Conservation (phyloP, 2,113 vertebrate genomes). For the Colistium nudipinnis region DNA sequence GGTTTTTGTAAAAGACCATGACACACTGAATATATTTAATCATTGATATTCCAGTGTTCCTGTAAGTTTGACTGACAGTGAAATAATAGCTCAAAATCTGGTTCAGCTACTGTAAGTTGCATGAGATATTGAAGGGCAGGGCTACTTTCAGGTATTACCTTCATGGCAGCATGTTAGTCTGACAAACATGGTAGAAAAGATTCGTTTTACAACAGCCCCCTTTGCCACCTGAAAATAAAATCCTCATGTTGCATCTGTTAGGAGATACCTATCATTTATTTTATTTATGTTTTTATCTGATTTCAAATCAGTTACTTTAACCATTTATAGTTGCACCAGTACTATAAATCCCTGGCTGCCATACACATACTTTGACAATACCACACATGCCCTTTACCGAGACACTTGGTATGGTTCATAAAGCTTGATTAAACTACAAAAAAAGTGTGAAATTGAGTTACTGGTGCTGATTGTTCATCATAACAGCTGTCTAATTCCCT, state of each 20-base stretch:
- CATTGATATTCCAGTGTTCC: background rate
- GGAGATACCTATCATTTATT: too few species aligned
- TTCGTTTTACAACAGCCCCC: too few species aligned
- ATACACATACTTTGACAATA: conserved; percentile 2
- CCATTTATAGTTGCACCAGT: background rate
- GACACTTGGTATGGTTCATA: conserved; percentile 6
- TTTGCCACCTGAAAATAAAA: too few species aligned
- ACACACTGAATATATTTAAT: background rate
- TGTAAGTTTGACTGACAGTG: background rate
- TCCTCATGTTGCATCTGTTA: too few species aligned
- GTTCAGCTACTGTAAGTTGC: background rate
- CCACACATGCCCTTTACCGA: background rate
- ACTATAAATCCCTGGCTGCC: background rate
- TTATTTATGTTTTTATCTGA: background rate
- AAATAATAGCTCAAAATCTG: background rate
- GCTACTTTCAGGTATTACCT: conserved; percentile 4
- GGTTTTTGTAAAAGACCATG: background rate
- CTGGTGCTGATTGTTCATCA: background rate
- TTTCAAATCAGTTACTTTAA: background rate
- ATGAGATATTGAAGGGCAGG: background rate
- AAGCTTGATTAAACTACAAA: conserved; percentile 34
- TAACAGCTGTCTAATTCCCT: too few species aligned
- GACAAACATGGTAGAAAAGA: background rate
- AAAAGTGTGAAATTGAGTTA: background rate
- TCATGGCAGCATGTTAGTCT: background rate